These are phyloP conservation scores for Drosophila mayaguana DNA, from an alignment of 2,888 invertebrate genomes.

Conservation along the genomic window DNA sequence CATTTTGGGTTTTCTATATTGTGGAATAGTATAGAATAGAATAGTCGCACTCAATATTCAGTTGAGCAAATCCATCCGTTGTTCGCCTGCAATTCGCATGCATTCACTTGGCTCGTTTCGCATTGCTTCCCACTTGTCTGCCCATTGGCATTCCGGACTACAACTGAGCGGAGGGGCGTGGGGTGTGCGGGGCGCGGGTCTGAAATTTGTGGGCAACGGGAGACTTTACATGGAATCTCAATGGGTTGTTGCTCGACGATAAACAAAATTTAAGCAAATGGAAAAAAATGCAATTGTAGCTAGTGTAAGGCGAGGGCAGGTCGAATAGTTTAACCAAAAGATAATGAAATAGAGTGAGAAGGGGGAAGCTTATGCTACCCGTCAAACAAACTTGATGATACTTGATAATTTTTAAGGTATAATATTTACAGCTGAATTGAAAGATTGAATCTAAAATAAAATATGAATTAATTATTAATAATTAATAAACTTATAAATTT, in stretches of 20 bases:
- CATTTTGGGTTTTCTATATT: conserved; percentile 65
- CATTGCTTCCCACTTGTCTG: conserved; percentile 16
- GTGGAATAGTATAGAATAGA: conserved; percentile 47
- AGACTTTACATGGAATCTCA: conserved; percentile 62
- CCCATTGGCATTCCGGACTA: conserved; percentile 32
- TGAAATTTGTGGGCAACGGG: conserved; percentile 44
- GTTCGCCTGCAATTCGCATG: conserved; percentile 67
- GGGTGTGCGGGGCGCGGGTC: not conserved
- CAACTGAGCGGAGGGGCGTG: not conserved
- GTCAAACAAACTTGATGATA: no score
- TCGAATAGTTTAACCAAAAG: conserved; percentile 29
- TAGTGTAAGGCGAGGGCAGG: conserved; percentile 49
- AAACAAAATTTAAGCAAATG: conserved; percentile 72
- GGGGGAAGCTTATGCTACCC: no score
- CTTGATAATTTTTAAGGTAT: no score
- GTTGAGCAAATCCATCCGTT: conserved; percentile 79
- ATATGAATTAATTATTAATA: no score
- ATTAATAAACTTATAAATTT: no score
- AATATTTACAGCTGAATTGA: no score
- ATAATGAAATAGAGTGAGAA: no score
- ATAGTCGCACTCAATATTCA: conserved; percentile 74
- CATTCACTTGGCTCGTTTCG: conserved; percentile 60
- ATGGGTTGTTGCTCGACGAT: conserved; percentile 59
- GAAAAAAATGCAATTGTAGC: conserved; percentile 51
- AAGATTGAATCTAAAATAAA: no score